Base-by-base conservation (phyloP, 1,140 invertebrate species). In the Druon quercuslanigerum region DNA sequence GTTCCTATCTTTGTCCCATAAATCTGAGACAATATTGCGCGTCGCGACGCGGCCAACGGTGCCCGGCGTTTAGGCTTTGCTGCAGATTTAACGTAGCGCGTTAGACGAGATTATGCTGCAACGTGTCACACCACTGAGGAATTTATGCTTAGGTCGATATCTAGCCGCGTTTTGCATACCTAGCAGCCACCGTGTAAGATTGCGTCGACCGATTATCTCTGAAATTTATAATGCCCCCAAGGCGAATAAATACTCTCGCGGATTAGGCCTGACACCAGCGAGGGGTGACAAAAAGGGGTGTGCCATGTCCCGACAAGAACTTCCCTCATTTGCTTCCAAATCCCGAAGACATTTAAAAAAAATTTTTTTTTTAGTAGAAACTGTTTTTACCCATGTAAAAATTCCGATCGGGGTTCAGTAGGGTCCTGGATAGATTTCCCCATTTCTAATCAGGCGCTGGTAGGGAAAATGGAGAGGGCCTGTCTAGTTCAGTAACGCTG, bases 121-220 rank as follows among this genome's bases (percentile, higher is more conserved):
- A 82, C 74, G 81, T 86, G 87, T 85, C 86, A 86, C 82, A 82
- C 79, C 54, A 77, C 85, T 87, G 87, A 87, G 86, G 86, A 87
- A 87, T 89, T 87, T 89, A 89, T 87, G 87, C 85, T 85, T 85
- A 85, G 83, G 81, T 83, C 80, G 86, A 87, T 87, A 87, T 87
- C 85, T 86, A 83, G 74, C 81, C 79, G 78, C 80, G 82, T 86
- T 87, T 87, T 86, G 83, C 85, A 87, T 86, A 87, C 75, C 81
- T 83, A 83, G 79, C 80, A 74, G 80, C 82, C 82, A 84, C 84
- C 72, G 79, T 83, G 79, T 85, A 87, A 86, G 84, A 88, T 87
- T 84, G 82, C 80, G 81, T 81, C 80, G 81, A 75, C 80, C 79
- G 86, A 88, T 87, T 85, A 84, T 82, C 79, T 79, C 75, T 73